Conservation (phyloP, 1,140 invertebrate species). For the Aphidius ervi region DNA sequence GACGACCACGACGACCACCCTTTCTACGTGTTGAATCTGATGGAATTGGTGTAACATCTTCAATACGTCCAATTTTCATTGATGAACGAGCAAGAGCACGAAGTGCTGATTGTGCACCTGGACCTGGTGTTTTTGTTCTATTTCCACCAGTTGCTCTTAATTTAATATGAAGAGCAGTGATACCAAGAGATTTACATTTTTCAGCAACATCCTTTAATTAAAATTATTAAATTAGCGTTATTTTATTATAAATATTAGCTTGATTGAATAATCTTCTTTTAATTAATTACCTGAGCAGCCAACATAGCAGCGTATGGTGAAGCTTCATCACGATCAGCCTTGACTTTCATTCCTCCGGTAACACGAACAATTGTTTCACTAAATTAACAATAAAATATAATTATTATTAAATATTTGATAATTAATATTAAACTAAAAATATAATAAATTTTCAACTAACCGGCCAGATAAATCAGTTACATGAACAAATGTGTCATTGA, state of each 20-base stretch:
- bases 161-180: slow-evolving; percentile 97
- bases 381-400: slow-evolving; percentile 16
- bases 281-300: slow-evolving; percentile 82
- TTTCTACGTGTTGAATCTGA: slow-evolving; percentile 98
- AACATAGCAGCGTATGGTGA: slow-evolving; percentile 99
- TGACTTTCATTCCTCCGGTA: slow-evolving; percentile 99
- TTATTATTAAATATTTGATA: neutral
- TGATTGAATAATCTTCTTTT: neutral
- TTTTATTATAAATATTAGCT: neutral
- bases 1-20: slow-evolving; percentile 97
- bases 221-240: slow-evolving; percentile 10
- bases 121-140: slow-evolving; percentile 96
- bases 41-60: slow-evolving; percentile 99
- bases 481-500: slow-evolving; percentile 99
- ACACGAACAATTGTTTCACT: slow-evolving; percentile 98
- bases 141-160: slow-evolving; percentile 97
- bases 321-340: slow-evolving; percentile 99
- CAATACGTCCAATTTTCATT: slow-evolving; percentile 99
- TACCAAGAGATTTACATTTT: slow-evolving; percentile 94
- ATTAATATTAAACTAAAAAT: neutral
- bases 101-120: slow-evolving; percentile 96
- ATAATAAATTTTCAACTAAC: slow-evolving; percentile 46
- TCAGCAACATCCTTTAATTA: slow-evolving; percentile 90
- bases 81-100: slow-evolving; percentile 95
- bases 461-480: slow-evolving; percentile 97